Conservation (phyloP, 1,140 invertebrate species). For the Drepana arcuata region DNA sequence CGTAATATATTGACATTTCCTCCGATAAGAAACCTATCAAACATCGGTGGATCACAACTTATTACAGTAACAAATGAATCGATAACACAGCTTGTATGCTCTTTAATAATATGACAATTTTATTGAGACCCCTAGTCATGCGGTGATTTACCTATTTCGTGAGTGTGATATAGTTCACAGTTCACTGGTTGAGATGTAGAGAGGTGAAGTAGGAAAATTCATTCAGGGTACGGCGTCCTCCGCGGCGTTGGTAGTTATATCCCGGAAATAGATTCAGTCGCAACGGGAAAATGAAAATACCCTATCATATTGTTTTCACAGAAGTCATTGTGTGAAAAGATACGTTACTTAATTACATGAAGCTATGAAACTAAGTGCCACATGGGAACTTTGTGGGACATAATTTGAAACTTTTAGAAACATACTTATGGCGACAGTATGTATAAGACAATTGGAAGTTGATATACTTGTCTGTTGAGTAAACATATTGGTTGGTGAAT, state of each 20-base stretch:
- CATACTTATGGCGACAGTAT: too few relatives aligned
- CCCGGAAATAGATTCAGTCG: slow-evolving; percentile 38
- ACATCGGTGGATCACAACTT: slow-evolving; percentile 36
- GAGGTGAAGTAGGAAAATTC: slow-evolving; percentile 26
- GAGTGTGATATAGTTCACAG: slow-evolving; percentile 13
- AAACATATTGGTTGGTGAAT: too few relatives aligned
- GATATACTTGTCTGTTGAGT: too few relatives aligned
- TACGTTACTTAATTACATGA: not conserved
- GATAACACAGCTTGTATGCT: slow-evolving; percentile 31
- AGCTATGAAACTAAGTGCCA: not conserved
- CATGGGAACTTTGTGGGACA: not conserved
- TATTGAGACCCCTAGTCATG: slow-evolving; percentile 18
- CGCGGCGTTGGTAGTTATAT: slow-evolving; percentile 29
- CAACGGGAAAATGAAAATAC: slow-evolving; percentile 31
- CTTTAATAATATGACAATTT: slow-evolving; percentile 20
- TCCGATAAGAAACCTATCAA: slow-evolving; percentile 36
- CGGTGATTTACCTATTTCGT: not conserved
- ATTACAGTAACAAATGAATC: slow-evolving; percentile 45
- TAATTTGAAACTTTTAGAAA: not conserved
- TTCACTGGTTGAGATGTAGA: slow-evolving; percentile 15
- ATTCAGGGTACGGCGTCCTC: slow-evolving; percentile 36
- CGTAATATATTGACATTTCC: slow-evolving; percentile 25
- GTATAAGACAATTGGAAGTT: too few relatives aligned
- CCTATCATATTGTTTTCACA: slow-evolving; percentile 28
- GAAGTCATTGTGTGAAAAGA: slow-evolving; percentile 24